Evolutionary conservation across 1,140 invertebrate genomes (phyloP).

Genomic region (Venturia canescens): DNA sequence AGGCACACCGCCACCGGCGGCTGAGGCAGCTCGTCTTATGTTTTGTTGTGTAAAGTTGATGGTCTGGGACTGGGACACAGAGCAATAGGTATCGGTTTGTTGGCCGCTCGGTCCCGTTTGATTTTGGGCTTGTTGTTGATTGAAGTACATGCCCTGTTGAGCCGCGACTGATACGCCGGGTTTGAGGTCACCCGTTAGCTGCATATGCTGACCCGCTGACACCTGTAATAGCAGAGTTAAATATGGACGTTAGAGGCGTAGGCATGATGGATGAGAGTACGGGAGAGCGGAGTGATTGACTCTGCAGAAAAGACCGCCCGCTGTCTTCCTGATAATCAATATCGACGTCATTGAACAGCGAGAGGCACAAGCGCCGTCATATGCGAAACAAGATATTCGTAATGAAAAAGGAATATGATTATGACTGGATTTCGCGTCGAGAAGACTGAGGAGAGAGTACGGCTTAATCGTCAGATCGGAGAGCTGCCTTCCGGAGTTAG

Average conservation of each 20-base stretch:
- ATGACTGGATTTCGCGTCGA: not conserved
- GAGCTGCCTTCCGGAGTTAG: not conserved
- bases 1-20: slow-evolving; percentile 68
- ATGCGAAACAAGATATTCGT: not conserved
- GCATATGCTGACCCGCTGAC: slow-evolving; percentile 88
- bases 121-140: slow-evolving; percentile 77
- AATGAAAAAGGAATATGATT: not conserved
- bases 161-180: slow-evolving; percentile 84
- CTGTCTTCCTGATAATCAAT: not conserved
- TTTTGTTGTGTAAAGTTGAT: slow-evolving; percentile 90
- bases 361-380: too few species aligned
- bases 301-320: not conserved
- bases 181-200: slow-evolving; percentile 83
- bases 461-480: not conserved
- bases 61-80: slow-evolving; percentile 87
- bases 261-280: slow-evolving; percentile 15
- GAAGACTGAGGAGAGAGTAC: not conserved
- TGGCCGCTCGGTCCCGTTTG: slow-evolving; percentile 71
- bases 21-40: slow-evolving; percentile 74
- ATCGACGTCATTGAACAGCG: not conserved
- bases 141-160: slow-evolving; percentile 88
- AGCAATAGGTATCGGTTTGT: slow-evolving; percentile 81
- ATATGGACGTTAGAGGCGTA: not conserved
- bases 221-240: slow-evolving; percentile 77
- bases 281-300: slow-evolving; percentile 14